Evolutionary conservation across 2,113 vertebrate species (phyloP), one percentile per base, ranked within the genome.

Genomic region (Cavia aperea): DNA sequence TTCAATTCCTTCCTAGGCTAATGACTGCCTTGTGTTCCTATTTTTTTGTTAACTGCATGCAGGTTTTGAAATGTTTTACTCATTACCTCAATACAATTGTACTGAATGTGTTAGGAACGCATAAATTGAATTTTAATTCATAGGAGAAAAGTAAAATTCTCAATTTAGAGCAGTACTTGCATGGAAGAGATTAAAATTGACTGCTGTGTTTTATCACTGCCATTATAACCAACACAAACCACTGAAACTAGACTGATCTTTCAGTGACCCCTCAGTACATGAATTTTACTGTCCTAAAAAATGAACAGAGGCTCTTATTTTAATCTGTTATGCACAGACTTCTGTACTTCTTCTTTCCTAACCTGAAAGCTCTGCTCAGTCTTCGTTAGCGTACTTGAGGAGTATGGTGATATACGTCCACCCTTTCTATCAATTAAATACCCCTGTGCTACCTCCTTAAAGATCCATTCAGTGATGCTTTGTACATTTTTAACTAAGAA

Each of bases 111-210:
- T 46, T 89, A 87, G 72, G 21, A 54, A 66, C 33, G 77, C 21
- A 62, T 43, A 86, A 72, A 29, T 72, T 82, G n/a, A 85, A 92
- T 92, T 95, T 92, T 81, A 84, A 91, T 86, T 91, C 88, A 43
- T 23, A 85, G 5, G 31, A 81, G 29, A 26, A 77, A 86, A 77
- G 33, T 31, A 33, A 29, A 88, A 54, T 62, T 79, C 68, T 95
- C 51, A 62, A 81, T 23, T 29, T 75, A 26, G 11, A 86, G 2
- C 7, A 54, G 13, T 56, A 54, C 33, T 86, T 92, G 23, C n/a
- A 73, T 49, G 56, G 5, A 10, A 88, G 60, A 90, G 91, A 83
- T 43, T 63, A 89, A 68, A 79, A 92, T 8, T 26, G 26, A 66
- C 49, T 56, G 1, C 66, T 62, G 36, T 82, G 12, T 66, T 94